phyloP scores from a whole-genome alignment of 1,140 invertebrate genomes.

The Choristoneura fumiferana region DNA sequence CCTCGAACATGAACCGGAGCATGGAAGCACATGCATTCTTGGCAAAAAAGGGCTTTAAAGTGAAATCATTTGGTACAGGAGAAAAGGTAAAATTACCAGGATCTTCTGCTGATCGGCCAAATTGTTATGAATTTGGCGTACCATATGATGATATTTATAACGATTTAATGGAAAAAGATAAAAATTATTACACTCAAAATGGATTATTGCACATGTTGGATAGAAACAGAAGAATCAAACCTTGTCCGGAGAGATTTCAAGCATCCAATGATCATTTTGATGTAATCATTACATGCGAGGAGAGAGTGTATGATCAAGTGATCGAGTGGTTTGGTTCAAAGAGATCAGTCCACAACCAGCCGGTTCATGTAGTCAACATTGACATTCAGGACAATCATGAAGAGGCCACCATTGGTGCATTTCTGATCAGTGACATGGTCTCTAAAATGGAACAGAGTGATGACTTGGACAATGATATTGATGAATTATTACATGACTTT shows the following conservation, averaged over 20 bases:
- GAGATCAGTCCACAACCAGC: conserved; percentile 86
- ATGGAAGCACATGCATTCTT: conserved; percentile 99
- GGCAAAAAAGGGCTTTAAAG: conserved; percentile 97
- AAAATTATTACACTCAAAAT: conserved; percentile 97
- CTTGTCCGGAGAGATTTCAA: conserved; percentile 97
- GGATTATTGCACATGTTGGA: conserved; percentile 99
- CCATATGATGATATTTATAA: conserved; percentile 98
- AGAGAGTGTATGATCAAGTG: conserved; percentile 98
- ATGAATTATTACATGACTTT: conserved; percentile 97
- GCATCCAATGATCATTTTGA: conserved; percentile 94
- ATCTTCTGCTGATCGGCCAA: conserved; percentile 95
- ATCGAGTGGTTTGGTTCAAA: conserved; percentile 87
- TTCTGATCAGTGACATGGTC: conserved; percentile 97
- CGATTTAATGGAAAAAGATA: conserved; percentile 93
- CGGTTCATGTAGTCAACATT: conserved; percentile 98
- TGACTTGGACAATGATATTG: conserved; percentile 98
- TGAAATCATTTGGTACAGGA: conserved; percentile 98
- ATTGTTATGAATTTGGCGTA: conserved; percentile 98
- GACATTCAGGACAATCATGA: conserved; percentile 99
- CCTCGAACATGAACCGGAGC: conserved; percentile 99
- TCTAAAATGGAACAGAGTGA: conserved; percentile 92
- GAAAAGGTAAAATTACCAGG: conserved; percentile 99
- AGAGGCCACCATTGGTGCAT: conserved; percentile 99
- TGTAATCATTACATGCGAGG: conserved; percentile 98
- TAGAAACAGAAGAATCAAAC: conserved; percentile 97